phyloP scores from a whole-genome alignment of 2,888 invertebrate species.

The Hipparchia sbordonii region DNA sequence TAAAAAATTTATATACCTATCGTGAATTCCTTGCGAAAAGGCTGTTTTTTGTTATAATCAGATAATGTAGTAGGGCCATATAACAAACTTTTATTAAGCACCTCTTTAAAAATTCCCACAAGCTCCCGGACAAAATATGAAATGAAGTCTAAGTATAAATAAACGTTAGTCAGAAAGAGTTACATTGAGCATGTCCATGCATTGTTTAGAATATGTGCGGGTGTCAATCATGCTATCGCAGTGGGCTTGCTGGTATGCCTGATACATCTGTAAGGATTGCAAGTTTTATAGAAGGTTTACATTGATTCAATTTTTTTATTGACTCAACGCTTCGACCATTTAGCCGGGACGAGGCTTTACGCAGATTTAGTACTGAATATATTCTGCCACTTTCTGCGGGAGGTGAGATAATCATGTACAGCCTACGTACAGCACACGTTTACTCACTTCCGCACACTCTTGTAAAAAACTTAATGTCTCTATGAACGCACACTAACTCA shows the following conservation, averaged over 20 bases:
- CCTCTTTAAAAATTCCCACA: background rate
- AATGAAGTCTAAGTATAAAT: slow-evolving; percentile 19
- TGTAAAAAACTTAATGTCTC: no score
- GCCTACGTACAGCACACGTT: no score
- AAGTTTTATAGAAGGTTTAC: background rate
- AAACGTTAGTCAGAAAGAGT: slow-evolving; percentile 38
- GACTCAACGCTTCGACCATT: background rate
- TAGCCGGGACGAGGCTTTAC: no score
- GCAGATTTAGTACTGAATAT: no score
- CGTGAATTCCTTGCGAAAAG: no score
- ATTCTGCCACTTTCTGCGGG: no score
- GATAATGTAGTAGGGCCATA: background rate
- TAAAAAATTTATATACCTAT: no score
- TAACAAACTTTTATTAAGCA: background rate
- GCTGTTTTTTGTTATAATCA: no score
- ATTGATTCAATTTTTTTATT: no score
- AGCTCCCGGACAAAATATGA: background rate
- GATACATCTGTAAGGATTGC: slow-evolving; percentile 66
- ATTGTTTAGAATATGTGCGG: slow-evolving; percentile 62
- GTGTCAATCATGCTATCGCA: slow-evolving; percentile 66
- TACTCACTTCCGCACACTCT: no score
- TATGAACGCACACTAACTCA: no score
- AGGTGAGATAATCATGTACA: no score
- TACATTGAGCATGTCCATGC: slow-evolving; percentile 71
- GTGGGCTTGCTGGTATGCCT: slow-evolving; percentile 73